Base-by-base conservation (phyloP, 2,888 invertebrate genomes). In the Drosophila pseudotalamancana region DNA sequence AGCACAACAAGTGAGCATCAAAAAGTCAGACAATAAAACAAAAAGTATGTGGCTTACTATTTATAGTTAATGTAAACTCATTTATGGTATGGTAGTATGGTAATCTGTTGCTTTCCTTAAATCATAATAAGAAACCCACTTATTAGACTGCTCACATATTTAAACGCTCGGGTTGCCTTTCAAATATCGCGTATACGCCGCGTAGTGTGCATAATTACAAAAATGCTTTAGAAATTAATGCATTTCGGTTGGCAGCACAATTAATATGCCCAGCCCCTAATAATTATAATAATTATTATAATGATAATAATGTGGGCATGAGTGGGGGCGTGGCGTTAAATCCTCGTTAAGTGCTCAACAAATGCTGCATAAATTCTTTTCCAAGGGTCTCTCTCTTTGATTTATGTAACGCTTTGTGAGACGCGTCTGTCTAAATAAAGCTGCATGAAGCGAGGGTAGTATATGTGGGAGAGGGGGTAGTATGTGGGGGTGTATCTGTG, bases 331-430 rank as follows among this genome's bases (percentile, higher is more conserved):
- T 42, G 42, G 31, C 34, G 42, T 42, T 50, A 53, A 67, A 71
- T 74, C 67, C 77, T 67, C 62, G 57, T 80, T 83, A 77, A 79
- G 83, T 79, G 83, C 70, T 74, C 45, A 55, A 23, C 63, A 70
- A 79, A 79, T 62, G 60, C 54, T 65, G 59, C 49, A 45, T 59
- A 40, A 59, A 60, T 64, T 50, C 39, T 19, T 31, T 27, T 12
- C 50, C 62, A 43, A 61, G 51, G 39, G 42, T 40, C 67, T 40
- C 64, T 45, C 62, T 40, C 68, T 46, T 72, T 72, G 68, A 72
- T 72, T 72, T 72, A 68, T 72, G 42, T 64, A 35, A 43, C 71
- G 51, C 49, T 67, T 72, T 48, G 56, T 29, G 73, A 73, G 49
- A 48, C 39, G 59, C 71, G 62, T 72, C 72, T 72, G 68, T 67